A percentile compares a stretch with the other conserved stretches of the same genome.
phyloP scores from a whole-genome alignment of 2,113 vertebrate genomes.

The Capra hircus region DNA sequence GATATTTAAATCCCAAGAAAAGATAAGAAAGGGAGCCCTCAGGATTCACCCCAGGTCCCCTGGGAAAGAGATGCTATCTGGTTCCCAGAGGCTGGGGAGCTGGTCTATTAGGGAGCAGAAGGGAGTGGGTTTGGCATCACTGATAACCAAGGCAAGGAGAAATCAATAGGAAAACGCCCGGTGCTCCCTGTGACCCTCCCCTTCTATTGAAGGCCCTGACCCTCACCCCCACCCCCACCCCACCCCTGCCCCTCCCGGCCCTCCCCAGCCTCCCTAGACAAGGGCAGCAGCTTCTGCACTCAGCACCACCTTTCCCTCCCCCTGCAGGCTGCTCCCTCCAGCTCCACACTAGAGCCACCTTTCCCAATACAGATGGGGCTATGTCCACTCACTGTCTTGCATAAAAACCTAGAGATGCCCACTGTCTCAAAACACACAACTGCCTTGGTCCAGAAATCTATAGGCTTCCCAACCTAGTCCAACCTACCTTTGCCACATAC shows the following conservation, averaged over 20 bases:
- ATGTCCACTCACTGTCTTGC: background rate
- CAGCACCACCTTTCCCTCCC: background rate
- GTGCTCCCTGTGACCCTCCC: background rate
- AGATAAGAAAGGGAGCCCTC: background rate
- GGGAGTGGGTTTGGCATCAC: background rate
- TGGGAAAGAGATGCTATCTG: background rate
- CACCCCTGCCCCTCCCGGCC: rapidly evolving
- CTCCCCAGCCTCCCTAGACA: background rate
- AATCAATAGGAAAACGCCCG: background rate
- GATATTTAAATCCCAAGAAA: background rate
- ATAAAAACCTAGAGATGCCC: background rate
- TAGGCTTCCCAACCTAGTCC: background rate
- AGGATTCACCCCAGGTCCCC: background rate
- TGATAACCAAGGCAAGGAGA: background rate
- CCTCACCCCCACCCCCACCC: background rate
- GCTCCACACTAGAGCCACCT: background rate
- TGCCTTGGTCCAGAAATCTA: background rate
- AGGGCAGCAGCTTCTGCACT: background rate
- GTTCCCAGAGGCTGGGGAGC: background rate
- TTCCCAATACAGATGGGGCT: background rate
- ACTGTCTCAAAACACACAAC: background rate
- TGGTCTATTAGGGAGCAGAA: background rate
- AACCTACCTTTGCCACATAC: background rate
- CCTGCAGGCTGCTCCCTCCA: background rate
- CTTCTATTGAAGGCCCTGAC: background rate